Evolutionary conservation across 64 coral and sea anemone genomes (phyloP), one percentile per base, ranked within the genome.

Genomic region (Acropora yongei): DNA sequence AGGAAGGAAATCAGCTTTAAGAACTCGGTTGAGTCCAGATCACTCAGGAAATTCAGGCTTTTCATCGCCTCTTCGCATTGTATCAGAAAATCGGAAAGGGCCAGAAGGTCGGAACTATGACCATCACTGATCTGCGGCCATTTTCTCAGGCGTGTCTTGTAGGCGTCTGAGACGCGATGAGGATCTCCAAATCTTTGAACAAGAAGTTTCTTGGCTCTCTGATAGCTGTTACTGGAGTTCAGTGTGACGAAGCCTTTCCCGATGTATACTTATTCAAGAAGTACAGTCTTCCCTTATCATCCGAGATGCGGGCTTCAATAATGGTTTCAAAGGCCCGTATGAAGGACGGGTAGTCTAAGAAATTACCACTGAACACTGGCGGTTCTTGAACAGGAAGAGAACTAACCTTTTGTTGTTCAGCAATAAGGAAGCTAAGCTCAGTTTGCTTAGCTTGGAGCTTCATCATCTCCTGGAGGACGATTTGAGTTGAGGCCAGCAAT

Each of bases 51-150:
- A 4, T 55, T 55, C 4, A 55, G 76, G 1, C 17, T 86, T 58
- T 87, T 87, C 91, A 92, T 92, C 0, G 91, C 91, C 79, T 77
- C 50, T 68, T 92, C 82, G 43, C 91, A 87, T 0, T 44, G 72
- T 6, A 78, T 65, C 9, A 90, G 77, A 43, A 82, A 90, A 40
- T 90, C 89, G 48, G 89, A 68, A 66, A 66, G 17, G 14, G 14
- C 61, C 61, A 7, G 61, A 14, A 66, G 61, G 61, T 66, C 9
- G 61, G 0, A 72, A 90, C 43, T 90, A n/a, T 90, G 77, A 3
- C 69, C 68, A 3, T 88, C 47, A 20, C 17, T 48, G 4, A 88
- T 77, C 20, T 53, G 75, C 1, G 40, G 88, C 75, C 76, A 90
- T 14, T 39, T 47, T 8, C 44, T 79, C 77, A 79, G 48, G 7